These are phyloP conservation scores for Euborellia annulipes DNA, from an alignment of 1,140 invertebrate species.

Conservation along the genomic window DNA sequence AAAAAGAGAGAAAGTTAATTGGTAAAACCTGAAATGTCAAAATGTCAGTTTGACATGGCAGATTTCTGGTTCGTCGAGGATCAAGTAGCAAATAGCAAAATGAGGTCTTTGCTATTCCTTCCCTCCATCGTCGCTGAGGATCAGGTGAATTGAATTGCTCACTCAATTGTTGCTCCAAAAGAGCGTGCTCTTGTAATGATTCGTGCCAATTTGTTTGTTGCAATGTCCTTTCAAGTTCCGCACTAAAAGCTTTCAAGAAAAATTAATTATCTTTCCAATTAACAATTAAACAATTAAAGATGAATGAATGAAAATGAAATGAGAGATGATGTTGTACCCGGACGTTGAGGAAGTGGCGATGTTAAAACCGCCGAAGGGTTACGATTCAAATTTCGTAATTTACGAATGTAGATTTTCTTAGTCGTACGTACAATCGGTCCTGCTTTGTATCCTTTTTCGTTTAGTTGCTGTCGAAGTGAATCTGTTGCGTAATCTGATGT, in stretches of 20 bases:
- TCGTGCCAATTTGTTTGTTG: constrained; percentile 27
- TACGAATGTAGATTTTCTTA: constrained; percentile 54
- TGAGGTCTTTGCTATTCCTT: constrained; percentile 61
- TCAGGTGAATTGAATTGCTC: constrained; percentile 43
- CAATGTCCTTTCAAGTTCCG: constrained; percentile 43
- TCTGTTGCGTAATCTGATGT: constrained; percentile 45
- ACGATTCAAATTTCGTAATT: constrained; percentile 33
- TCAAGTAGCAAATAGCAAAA: constrained; percentile 87
- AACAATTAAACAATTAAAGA: too few relatives aligned
- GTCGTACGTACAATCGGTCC: constrained; percentile 65
- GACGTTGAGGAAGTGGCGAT: too few relatives aligned
- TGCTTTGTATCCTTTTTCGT: constrained; percentile 43
- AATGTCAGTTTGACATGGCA: constrained; percentile 37
- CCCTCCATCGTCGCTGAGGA: constrained; percentile 49
- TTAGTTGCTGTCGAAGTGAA: constrained; percentile 44
- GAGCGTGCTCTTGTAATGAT: constrained; percentile 20
- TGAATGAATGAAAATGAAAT: too few relatives aligned
- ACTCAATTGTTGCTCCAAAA: constrained; percentile 41
- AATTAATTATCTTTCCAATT: too few relatives aligned
- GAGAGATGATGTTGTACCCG: too few relatives aligned
- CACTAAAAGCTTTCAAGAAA: constrained; percentile 12
- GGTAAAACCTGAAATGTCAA: constrained; percentile 59
- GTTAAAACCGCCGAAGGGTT: background rate
- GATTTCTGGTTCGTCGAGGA: constrained; percentile 62
- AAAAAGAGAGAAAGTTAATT: too few relatives aligned